Percentiles rank a stretch among this genome's conserved stretches.
phyloP scores from a whole-genome alignment of 2,113 vertebrate genomes.

The Phaetusa simplex region DNA sequence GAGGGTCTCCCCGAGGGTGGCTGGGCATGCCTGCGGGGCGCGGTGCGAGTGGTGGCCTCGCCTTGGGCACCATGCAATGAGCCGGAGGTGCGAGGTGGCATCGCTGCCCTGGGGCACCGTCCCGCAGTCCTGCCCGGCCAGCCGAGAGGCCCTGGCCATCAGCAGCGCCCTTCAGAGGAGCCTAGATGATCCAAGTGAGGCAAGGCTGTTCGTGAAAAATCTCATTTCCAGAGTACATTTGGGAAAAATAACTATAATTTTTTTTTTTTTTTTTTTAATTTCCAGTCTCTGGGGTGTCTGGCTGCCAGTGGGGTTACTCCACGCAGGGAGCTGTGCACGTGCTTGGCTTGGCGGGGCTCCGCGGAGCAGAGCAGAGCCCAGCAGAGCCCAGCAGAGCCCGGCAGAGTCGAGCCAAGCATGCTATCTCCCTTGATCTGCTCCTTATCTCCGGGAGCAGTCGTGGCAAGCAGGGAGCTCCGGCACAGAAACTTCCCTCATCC shows the following conservation, averaged over 20 bases:
- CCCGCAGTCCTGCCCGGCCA: not conserved
- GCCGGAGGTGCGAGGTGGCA: not conserved
- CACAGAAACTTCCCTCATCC: slow-evolving; percentile 18
- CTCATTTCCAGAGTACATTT: not conserved
- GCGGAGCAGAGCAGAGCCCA: not conserved
- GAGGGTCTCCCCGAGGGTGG: not conserved
- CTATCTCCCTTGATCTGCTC: not conserved
- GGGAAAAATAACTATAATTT: not conserved
- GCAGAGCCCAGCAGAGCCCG: not conserved
- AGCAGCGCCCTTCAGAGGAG: not conserved
- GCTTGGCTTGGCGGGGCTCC: not conserved
- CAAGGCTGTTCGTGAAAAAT: not conserved
- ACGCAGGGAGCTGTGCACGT: not conserved
- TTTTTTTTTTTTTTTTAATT: not conserved
- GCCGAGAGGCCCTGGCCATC: not conserved
- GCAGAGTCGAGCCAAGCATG: not conserved
- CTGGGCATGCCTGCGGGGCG: not conserved
- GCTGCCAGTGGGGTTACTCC: not conserved
- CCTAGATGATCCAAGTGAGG: not conserved
- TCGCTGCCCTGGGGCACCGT: not conserved
- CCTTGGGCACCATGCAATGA: fast-evolving
- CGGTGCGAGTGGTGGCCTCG: not conserved
- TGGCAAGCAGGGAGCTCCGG: not conserved
- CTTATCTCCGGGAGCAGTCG: slow-evolving; percentile 22
- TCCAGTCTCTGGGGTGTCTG: not conserved